These are phyloP conservation scores for Paralvinella palmiformis DNA, from an alignment of 1,140 invertebrate species.

Conservation along the genomic window DNA sequence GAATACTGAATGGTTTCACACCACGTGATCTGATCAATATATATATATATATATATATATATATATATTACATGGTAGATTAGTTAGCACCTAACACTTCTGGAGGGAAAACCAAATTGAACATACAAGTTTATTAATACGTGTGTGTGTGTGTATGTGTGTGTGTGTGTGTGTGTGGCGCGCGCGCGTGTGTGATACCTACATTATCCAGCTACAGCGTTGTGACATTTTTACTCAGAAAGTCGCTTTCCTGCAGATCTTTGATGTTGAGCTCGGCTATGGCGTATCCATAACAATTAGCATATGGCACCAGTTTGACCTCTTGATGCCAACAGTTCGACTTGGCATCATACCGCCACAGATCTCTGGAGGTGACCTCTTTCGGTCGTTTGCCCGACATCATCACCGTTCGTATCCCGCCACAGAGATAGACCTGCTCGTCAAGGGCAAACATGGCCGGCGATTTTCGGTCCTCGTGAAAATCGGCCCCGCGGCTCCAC, in stretches of 20 bases:
- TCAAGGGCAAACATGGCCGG: constrained; percentile 20
- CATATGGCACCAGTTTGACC: constrained; percentile 28
- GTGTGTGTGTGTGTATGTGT: too few species aligned
- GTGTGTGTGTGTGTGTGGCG: too few species aligned
- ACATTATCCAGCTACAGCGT: too few species aligned
- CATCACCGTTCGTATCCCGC: constrained; percentile 25
- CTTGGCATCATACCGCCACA: constrained; percentile 30
- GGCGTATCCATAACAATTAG: constrained; percentile 24
- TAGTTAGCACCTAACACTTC: too few species aligned
- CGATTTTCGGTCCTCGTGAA: constrained; percentile 35
- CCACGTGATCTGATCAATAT: too few species aligned
- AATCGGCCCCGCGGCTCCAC: constrained; percentile 31
- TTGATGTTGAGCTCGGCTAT: constrained; percentile 29
- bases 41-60: too few species aligned
- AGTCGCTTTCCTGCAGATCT: constrained; percentile 29
- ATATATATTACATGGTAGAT: too few species aligned
- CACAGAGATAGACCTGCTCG: constrained; percentile 30
- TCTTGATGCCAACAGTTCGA: constrained; percentile 27
- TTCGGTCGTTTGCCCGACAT: constrained; percentile 21
- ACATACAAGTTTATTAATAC: too few species aligned
- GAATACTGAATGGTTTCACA: too few species aligned
- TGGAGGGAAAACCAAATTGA: too few species aligned
- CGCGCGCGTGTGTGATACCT: too few species aligned
- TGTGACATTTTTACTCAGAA: too few species aligned
- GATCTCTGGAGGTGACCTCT: constrained; percentile 29